phyloP scores from a whole-genome alignment of 1,140 invertebrate genomes.

The Pachypeltis micranthus region DNA sequence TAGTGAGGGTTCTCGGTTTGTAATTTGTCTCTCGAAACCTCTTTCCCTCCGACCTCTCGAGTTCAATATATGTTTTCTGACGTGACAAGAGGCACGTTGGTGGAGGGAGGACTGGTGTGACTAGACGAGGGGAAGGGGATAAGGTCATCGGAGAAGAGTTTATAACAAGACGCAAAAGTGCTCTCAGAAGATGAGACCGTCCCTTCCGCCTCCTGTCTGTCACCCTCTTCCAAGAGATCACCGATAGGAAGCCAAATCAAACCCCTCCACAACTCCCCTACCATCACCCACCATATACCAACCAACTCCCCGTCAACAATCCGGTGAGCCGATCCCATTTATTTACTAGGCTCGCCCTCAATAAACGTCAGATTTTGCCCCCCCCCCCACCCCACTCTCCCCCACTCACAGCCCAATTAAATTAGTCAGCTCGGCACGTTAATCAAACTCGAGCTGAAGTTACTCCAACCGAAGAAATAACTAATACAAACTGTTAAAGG shows the following conservation, averaged over 20 bases:
- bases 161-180: constrained; percentile 8
- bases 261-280: too few relatives aligned
- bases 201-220: neutral
- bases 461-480: too few relatives aligned
- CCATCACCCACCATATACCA: neutral
- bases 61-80: constrained; percentile 2
- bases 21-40: neutral
- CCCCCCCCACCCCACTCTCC: too few relatives aligned
- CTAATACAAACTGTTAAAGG: too few relatives aligned
- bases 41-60: neutral
- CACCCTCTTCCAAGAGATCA: neutral
- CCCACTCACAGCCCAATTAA: too few relatives aligned
- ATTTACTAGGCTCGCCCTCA: neutral
- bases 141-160: constrained; percentile 1
- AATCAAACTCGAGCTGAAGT: too few relatives aligned
- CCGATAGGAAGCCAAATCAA: too few relatives aligned
- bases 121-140: neutral
- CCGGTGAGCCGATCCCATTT: neutral
- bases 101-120: too few relatives aligned
- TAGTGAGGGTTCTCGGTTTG: neutral
- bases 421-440: too few relatives aligned
- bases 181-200: neutral
- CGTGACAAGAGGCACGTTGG: too few relatives aligned
- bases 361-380: constrained; percentile 3
- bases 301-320: neutral